Evolutionary conservation across 2,797 vertebrate species (phyloP), one percentile per base, ranked within the genome.

Genomic region (Choloepus didactylus): DNA sequence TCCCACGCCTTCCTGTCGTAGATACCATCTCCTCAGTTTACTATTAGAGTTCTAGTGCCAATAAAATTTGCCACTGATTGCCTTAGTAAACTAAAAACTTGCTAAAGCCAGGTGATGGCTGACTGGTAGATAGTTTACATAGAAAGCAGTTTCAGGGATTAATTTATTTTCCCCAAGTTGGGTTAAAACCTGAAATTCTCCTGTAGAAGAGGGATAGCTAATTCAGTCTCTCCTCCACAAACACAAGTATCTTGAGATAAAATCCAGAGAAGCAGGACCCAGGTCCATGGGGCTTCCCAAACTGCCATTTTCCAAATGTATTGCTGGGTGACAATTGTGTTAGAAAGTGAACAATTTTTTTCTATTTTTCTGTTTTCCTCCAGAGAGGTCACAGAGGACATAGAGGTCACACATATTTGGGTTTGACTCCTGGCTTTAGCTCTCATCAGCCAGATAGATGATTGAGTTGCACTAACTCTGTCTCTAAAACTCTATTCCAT

Each of bases 311-410:
- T 75, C 70, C 87, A 75, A 87, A 91, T 56, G 10, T 7, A 31
- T 25, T 44, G 51, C 56, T 66, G 79, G 54, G 19, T 41, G 62
- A 82, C 8, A 51, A 9, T 49, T 27, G 64, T 14, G 2, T 85
- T 56, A 18, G 9, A 91, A 10, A 12, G 3, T 6, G 35, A 96
- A 11, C 6, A 46, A 54, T 7, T 23, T 91, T 93, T 80, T 46
- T 86, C 16, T 35, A 51, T 10, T 59, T 90, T 80, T 69, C n/a
- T 64, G 6, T 88, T 88, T 92, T 83, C 44, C 70, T 82, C 38
- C 69, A 66, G 70, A 84, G 4, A 75, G 9, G 4, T n/a, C 73
- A 96, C 73, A 54, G 21, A 23, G 59, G 59, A 7, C 3, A 60
- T 60, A 60, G 3, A 6, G 73, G 4, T 59, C n/a, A 62, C 0